Evolutionary conservation across 2,113 vertebrate genomes (phyloP).

Genomic region (Crotalus helleri): DNA sequence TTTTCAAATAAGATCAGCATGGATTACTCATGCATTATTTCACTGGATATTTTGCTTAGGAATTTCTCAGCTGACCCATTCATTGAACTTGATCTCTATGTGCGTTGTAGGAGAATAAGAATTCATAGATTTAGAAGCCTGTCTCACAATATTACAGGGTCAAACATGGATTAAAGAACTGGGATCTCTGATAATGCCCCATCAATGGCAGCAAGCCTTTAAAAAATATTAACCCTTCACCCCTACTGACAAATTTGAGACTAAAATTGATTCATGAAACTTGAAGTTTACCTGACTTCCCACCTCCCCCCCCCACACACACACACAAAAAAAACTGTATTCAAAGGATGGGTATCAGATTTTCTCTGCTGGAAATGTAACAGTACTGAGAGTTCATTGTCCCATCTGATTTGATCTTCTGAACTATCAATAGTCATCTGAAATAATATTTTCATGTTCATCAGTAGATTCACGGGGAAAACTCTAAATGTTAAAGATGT

Average conservation of each 20-base stretch:
- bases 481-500: not conserved
- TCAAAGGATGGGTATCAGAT: not conserved
- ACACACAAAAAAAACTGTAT: not conserved
- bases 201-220: not conserved
- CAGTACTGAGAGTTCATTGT: not conserved
- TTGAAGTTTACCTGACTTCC: not conserved
- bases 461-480: not conserved
- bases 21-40: not conserved
- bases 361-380: not conserved
- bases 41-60: not conserved
- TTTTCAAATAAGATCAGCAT: not conserved
- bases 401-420: not conserved
- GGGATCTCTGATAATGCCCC: not conserved
- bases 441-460: not conserved
- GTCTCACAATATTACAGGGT: not conserved
- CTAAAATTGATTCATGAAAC: not conserved
- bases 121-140: not conserved
- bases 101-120: not conserved
- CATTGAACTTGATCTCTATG: not conserved
- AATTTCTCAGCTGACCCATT: not conserved
- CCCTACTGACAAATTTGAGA: not conserved
- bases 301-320: accelerated
- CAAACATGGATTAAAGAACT: not conserved
- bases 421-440: not conserved
- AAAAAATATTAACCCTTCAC: not conserved